These are phyloP conservation scores for Dicaeum eximium DNA, from an alignment of 2,113 vertebrate genomes.

Conservation along the genomic window DNA sequence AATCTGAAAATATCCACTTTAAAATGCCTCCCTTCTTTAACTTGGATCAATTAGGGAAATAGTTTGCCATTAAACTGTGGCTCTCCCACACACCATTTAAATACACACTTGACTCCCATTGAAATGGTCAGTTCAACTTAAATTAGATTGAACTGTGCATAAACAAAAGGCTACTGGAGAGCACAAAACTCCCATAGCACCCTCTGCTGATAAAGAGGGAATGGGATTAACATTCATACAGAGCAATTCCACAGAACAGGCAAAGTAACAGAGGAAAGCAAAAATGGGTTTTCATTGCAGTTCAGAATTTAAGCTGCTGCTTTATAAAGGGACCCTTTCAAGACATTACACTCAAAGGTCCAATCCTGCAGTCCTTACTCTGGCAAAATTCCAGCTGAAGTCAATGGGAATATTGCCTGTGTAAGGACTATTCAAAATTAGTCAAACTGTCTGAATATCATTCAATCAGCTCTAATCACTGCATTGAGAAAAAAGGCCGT, in stretches of 20 bases:
- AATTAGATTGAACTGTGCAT: slow-evolving; percentile 65
- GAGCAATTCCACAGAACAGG: slow-evolving; percentile 36
- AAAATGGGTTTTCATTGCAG: slow-evolving; percentile 50
- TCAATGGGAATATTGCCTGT: slow-evolving; percentile 63
- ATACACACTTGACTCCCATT: slow-evolving; percentile 63
- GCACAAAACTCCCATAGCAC: slow-evolving; percentile 67
- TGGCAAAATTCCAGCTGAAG: slow-evolving; percentile 64
- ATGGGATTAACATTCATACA: slow-evolving; percentile 48
- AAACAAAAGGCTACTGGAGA: slow-evolving; percentile 52
- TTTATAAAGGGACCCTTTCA: slow-evolving; percentile 52
- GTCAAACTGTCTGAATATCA: slow-evolving; percentile 63
- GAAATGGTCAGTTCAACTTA: slow-evolving; percentile 63
- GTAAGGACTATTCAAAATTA: slow-evolving; percentile 64
- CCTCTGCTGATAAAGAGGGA: slow-evolving; percentile 68
- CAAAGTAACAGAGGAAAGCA: slow-evolving; percentile 27
- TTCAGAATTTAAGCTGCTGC: slow-evolving; percentile 53
- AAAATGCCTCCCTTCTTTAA: slow-evolving; percentile 54
- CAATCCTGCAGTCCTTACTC: slow-evolving; percentile 24
- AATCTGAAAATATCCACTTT: slow-evolving; percentile 48
- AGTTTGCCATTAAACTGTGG: slow-evolving; percentile 55
- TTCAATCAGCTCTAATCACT: slow-evolving; percentile 69
- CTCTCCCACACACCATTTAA: slow-evolving; percentile 56
- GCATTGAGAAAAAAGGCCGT: slow-evolving; percentile 58
- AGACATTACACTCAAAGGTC: slow-evolving; percentile 53
- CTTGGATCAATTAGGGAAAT: slow-evolving; percentile 56